Evolutionary conservation across 2,888 invertebrate species (phyloP), one percentile per base, ranked within the genome.

Genomic region (Chrysotoxum bicinctum): DNA sequence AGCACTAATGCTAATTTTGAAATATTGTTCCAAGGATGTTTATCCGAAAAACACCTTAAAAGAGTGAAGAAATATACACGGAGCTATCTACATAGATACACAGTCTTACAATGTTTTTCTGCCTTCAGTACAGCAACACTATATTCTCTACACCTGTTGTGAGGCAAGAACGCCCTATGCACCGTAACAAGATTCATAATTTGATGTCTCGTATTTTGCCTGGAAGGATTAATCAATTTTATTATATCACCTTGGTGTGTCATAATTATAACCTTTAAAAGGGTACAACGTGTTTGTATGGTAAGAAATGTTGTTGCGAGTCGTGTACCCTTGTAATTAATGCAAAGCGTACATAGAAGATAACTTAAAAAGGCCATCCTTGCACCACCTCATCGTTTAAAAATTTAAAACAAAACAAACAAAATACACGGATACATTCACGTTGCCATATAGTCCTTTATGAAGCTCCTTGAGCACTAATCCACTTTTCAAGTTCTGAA

Each of bases 191-290:
- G 72, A 60, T 72, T 76, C 80, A 84, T 84, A 84, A 79, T 76
- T 60, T 68, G 68, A 80, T 75, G 75, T 75, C 75, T 84, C 58
- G 52, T 52, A 72, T 74, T 75, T 75, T 56, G 58, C 64, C 48
- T 52, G 76, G 66, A 80, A 68, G 84, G 80, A 80, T 84, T 84
- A 80, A 84, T 84, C 84, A 84, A 75, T 79, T 84, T 80, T 70
- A 80, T 76, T 79, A 80, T 68, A 76, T 79, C 84, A 80, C 80
- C 79, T 83, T 43, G 35, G 79, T 74, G 83, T 74, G 74, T 66
- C 64, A 62, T 62, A 60, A 62, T 74, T 74, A 78, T 74, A 78
- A 66, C 82, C 70, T 50, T 26, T 26, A 62, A 60, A 37, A 68
- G 73, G 21, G 30, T 30, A n/a, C n/a, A 48, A 48, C 21, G 48